Conservation (phyloP, 37 sponge, comb jelly and placozoan genomes). For the Hexactinellida sp. region DNA sequence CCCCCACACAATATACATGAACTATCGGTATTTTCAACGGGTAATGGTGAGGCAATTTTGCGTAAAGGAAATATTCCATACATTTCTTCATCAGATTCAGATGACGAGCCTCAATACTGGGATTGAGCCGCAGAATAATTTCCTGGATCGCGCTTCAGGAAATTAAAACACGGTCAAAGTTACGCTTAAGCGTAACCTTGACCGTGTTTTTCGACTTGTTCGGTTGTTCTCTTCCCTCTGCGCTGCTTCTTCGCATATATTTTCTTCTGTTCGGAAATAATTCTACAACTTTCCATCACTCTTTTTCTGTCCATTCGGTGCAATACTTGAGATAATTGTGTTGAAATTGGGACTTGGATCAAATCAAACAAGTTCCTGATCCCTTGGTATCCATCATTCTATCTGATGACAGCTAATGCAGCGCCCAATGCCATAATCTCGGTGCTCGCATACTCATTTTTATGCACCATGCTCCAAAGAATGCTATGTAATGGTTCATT, state of each 20-base stretch:
- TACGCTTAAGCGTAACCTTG: neutral
- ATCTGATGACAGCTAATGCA: neutral
- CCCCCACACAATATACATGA: neutral
- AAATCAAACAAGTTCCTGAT: neutral
- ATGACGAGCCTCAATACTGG: neutral
- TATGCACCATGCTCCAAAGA: neutral
- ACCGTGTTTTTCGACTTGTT: neutral
- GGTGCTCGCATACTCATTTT: neutral
- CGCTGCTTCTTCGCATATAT: neutral
- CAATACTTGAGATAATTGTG: neutral
- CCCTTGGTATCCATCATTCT: neutral
- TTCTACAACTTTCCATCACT: neutral
- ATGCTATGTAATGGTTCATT: neutral
- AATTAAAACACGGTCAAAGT: neutral
- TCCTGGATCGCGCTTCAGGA: too few species aligned
- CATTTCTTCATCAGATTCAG: neutral
- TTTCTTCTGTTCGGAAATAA: neutral
- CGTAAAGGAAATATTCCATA: neutral
- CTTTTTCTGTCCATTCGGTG: neutral
- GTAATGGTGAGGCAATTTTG: too few species aligned
- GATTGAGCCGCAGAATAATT: neutral
- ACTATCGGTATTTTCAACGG: too few species aligned
- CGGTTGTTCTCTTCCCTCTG: neutral
- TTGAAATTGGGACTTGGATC: neutral
- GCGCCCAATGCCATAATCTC: neutral